Conservation (phyloP, 2,797 vertebrate genomes). For the Argyrosomus regius region DNA sequence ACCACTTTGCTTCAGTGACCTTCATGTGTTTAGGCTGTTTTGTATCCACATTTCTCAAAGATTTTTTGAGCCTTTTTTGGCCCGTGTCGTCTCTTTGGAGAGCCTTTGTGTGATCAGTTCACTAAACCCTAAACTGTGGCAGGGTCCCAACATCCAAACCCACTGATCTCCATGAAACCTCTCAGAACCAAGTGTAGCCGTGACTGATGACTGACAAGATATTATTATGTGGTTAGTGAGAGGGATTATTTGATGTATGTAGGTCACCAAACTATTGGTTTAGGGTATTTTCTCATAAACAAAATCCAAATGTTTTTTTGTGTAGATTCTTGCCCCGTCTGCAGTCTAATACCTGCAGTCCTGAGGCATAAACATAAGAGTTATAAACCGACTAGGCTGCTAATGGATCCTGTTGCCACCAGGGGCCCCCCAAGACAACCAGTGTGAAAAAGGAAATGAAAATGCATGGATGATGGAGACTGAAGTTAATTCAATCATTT, state of each 20-base stretch:
- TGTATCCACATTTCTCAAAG: background rate
- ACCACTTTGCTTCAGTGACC: background rate
- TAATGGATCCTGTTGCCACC: slow-evolving; percentile 17
- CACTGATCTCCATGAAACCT: background rate
- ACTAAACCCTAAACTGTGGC: slow-evolving; percentile 3
- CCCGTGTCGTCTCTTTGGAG: background rate
- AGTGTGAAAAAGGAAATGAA: background rate
- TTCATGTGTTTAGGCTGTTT: background rate
- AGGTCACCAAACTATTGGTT: slow-evolving; percentile 43
- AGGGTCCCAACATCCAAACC: slow-evolving; percentile 2
- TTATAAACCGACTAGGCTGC: background rate
- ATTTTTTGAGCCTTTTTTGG: background rate
- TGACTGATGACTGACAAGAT: slow-evolving; percentile 32
- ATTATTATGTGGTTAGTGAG: slow-evolving; percentile 47
- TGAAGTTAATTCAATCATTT: background rate
- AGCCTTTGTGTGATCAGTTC: background rate
- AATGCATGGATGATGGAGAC: background rate
- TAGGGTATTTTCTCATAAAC: background rate
- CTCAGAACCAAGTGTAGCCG: slow-evolving; percentile 15
- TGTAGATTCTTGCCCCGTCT: background rate
- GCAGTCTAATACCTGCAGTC: background rate
- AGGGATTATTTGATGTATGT: slow-evolving; percentile 39
- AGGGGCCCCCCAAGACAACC: slow-evolving; percentile 26
- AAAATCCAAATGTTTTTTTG: background rate
- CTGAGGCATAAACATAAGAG: background rate